A percentile compares a stretch with the other conserved stretches of the same genome.
These are phyloP conservation scores for Hirundichthys speculiger DNA, from an alignment of 2,113 vertebrate species.

Conservation along the genomic window DNA sequence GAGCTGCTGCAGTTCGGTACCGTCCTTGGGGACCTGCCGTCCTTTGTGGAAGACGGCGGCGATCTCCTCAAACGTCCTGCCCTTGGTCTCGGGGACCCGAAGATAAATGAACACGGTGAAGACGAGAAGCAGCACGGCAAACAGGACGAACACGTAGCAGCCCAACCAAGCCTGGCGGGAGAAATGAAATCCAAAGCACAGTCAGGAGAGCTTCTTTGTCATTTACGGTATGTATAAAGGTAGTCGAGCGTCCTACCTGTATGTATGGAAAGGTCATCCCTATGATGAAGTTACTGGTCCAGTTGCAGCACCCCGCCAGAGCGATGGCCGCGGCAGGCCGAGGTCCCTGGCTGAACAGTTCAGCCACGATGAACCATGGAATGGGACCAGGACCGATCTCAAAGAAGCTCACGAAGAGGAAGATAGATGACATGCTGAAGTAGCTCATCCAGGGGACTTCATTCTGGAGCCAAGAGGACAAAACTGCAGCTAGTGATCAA, in stretches of 20 bases:
- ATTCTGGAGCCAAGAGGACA: slow-evolving; percentile 64
- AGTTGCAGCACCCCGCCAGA: slow-evolving; percentile 91
- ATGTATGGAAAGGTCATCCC: slow-evolving; percentile 93
- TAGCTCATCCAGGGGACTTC: slow-evolving; percentile 91
- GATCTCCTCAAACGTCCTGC: slow-evolving; percentile 93
- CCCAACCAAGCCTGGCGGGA: slow-evolving; percentile 81
- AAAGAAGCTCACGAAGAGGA: slow-evolving; percentile 95
- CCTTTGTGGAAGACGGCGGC: slow-evolving; percentile 85
- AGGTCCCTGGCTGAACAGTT: slow-evolving; percentile 97
- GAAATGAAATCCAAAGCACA: not conserved
- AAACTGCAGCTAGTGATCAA: too few species aligned
- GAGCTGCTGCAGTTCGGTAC: slow-evolving; percentile 87
- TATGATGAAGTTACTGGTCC: slow-evolving; percentile 94
- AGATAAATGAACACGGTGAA: slow-evolving; percentile 87
- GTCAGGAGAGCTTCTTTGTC: not conserved
- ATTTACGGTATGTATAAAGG: not conserved
- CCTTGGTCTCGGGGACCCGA: slow-evolving; percentile 95
- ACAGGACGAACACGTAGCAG: slow-evolving; percentile 88
- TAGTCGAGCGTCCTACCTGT: slow-evolving; percentile 76
- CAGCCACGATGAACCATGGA: slow-evolving; percentile 97
- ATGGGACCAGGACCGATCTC: slow-evolving; percentile 97
- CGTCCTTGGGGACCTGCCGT: slow-evolving; percentile 38
- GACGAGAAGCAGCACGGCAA: slow-evolving; percentile 83
- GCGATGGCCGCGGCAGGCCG: slow-evolving; percentile 92
- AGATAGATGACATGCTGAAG: slow-evolving; percentile 90